Conservation (phyloP, 2,113 vertebrate species). For the Notarius quadriscutis region DNA sequence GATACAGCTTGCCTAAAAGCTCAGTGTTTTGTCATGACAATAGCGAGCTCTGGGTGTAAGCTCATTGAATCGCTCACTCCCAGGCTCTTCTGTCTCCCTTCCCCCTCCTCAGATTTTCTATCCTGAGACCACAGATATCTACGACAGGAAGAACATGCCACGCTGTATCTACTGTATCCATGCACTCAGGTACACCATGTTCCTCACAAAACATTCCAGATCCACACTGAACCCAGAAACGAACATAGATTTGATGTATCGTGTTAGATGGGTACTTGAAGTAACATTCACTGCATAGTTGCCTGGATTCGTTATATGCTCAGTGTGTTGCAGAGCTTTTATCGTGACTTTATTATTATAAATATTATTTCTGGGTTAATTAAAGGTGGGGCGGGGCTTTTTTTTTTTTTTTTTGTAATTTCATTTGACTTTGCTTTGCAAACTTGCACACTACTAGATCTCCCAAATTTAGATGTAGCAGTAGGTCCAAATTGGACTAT, state of each 20-base stretch:
- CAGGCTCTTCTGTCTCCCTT: background rate
- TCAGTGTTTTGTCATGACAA: conserved; percentile 17
- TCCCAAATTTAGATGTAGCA: too few species aligned
- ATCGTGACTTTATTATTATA: background rate
- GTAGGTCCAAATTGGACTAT: too few species aligned
- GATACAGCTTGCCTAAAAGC: conserved; percentile 32
- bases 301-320: background rate
- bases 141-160: conserved; percentile 98
- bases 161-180: conserved; percentile 98
- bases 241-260: background rate
- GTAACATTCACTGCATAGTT: background rate
- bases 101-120: conserved; percentile 89
- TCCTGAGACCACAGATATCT: conserved; percentile 97
- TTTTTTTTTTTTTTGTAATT: background rate
- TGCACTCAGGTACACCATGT: conserved; percentile 81
- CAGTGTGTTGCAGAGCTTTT: background rate
- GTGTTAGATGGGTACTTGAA: too few species aligned
- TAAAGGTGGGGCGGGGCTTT: background rate
- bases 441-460: background rate
- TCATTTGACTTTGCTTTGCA: background rate
- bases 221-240: background rate
- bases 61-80: conserved; percentile 28
- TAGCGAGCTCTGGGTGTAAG: conserved; percentile 1
- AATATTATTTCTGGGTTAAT: background rate
- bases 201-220: background rate